These are phyloP conservation scores for Cryptus viduatorius DNA, from an alignment of 2,888 invertebrate species.

Conservation along the genomic window DNA sequence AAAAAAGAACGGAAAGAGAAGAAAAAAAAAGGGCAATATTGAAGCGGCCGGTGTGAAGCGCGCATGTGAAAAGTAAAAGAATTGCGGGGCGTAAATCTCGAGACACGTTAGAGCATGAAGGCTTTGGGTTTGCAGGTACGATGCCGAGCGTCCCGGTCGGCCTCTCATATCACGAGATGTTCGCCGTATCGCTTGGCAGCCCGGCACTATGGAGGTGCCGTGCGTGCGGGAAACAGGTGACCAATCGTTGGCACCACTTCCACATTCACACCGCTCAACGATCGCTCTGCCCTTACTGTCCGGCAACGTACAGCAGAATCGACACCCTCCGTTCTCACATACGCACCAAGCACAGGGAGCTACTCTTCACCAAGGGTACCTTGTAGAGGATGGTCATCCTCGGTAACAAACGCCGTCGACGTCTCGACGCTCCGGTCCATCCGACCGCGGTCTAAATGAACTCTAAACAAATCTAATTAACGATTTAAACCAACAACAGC, in stretches of 20 bases:
- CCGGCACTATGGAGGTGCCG: slow-evolving; percentile 93
- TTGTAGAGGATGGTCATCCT: slow-evolving; percentile 81
- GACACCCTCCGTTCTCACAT: slow-evolving; percentile 94
- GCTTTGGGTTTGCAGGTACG: slow-evolving; percentile 83
- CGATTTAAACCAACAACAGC: background rate
- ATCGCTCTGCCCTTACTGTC: slow-evolving; percentile 93
- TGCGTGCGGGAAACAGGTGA: slow-evolving; percentile 94
- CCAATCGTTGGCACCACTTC: slow-evolving; percentile 95
- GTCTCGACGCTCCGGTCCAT: slow-evolving; percentile 67
- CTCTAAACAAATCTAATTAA: background rate
- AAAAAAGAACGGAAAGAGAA: slow-evolving; percentile 25
- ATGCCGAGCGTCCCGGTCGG: slow-evolving; percentile 81
- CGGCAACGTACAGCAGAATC: slow-evolving; percentile 94
- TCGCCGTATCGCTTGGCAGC: slow-evolving; percentile 90
- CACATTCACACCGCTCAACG: slow-evolving; percentile 93
- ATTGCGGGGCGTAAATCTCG: slow-evolving; percentile 58
- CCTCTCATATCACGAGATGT: slow-evolving; percentile 94
- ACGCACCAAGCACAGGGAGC: slow-evolving; percentile 89
- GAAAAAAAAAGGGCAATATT: slow-evolving; percentile 8
- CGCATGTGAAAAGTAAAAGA: slow-evolving; percentile 33
- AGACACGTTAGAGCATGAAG: slow-evolving; percentile 76
- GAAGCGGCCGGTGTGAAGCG: slow-evolving; percentile 33
- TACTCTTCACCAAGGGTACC: slow-evolving; percentile 79
- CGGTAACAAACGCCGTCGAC: slow-evolving; percentile 79
- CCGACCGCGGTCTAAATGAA: slow-evolving; percentile 59